Base-by-base conservation (phyloP, 2,888 invertebrate genomes). In the Pseudoips prasinana region DNA sequence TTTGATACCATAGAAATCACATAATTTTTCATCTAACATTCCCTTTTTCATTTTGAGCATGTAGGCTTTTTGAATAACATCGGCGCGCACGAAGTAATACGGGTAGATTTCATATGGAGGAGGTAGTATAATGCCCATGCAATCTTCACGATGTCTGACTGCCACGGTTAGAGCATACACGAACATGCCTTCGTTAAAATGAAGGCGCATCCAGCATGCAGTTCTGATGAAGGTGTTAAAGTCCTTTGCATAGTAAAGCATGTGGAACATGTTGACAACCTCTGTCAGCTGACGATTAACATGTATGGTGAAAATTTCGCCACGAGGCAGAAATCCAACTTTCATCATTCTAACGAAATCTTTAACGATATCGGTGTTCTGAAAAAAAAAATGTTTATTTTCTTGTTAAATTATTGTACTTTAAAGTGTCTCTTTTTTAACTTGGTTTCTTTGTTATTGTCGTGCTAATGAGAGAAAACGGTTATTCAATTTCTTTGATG, bases 51-150 rank as follows among this genome's bases (percentile, higher is more conserved):
- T 86, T 54, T 90, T 91, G 35, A 90, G 68, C 46, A 88, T 39
- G 57, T 90, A 89, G 3, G 89, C 84, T 33, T 86, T 90, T 40
- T 90, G 87, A 52, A 94, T 88, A 8, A 93, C 91, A 58, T 93
- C 92, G 10, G 90, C 84, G 58, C 92, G 92, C 46, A 93, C 92
- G 75, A 91, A 94, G 68, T 90, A 90, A 80, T 92, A 91, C 0
- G 94, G 94, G 46, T 91, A 86, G 52, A 91, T 85, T 70, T 91
- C 91, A 54, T 91, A 91, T 1, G 89, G 84, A 40, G 91, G 89
- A 24, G 91, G 91, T 14, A 91, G 66, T 11, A 89, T 73, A 31
- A 91, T 74, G 17, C 86, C 86, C 44, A 64, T 81, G 72, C 83
- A 85, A 63, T 90, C 90, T 7, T 79, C 74, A 29, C 90, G 84